Evolutionary conservation across 2,113 vertebrate genomes (phyloP).

Genomic region (Percopsis transmontana): DNA sequence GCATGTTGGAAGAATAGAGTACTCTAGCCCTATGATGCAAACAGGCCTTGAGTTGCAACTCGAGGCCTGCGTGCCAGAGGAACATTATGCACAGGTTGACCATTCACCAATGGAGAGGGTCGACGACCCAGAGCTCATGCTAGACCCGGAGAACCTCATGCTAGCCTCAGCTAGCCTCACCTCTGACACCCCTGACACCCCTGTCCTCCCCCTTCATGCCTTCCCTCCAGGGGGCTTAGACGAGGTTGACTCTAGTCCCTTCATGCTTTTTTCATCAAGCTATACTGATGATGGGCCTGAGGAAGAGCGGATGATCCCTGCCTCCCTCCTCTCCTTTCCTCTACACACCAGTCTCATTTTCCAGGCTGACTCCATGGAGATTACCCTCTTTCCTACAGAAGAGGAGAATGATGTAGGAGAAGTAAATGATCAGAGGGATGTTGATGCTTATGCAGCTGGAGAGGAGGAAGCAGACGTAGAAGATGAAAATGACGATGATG

Average conservation of each 20-base stretch:
- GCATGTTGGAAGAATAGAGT: constrained; percentile 26
- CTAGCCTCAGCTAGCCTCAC: constrained; percentile 60
- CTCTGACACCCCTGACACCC: constrained; percentile 64
- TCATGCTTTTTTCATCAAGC: constrained; percentile 71
- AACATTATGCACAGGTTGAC: constrained; percentile 57
- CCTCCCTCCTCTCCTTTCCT: constrained; percentile 87
- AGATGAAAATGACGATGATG: constrained; percentile 79
- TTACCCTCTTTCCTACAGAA: constrained; percentile 80
- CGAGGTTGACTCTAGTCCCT: constrained; percentile 67
- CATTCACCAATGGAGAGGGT: constrained; percentile 35
- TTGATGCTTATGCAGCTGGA: constrained; percentile 78
- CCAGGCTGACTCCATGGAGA: constrained; percentile 91
- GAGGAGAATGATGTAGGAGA: constrained; percentile 70
- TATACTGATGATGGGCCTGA: constrained; percentile 67
- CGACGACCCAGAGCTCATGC: constrained; percentile 53
- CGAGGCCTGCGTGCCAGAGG: constrained; percentile 69
- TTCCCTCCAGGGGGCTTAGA: constrained; percentile 62
- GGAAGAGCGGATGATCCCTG: constrained; percentile 88
- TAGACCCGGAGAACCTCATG: constrained; percentile 71
- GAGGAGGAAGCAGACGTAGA: constrained; percentile 82
- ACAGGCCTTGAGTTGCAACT: constrained; percentile 69
- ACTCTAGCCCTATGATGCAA: constrained; percentile 43
- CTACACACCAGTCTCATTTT: constrained; percentile 91
- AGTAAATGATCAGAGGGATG: constrained; percentile 61
- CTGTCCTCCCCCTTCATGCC: constrained; percentile 55